Base-by-base conservation (phyloP, 2,113 vertebrate genomes). In the Myotis brandtii region DNA sequence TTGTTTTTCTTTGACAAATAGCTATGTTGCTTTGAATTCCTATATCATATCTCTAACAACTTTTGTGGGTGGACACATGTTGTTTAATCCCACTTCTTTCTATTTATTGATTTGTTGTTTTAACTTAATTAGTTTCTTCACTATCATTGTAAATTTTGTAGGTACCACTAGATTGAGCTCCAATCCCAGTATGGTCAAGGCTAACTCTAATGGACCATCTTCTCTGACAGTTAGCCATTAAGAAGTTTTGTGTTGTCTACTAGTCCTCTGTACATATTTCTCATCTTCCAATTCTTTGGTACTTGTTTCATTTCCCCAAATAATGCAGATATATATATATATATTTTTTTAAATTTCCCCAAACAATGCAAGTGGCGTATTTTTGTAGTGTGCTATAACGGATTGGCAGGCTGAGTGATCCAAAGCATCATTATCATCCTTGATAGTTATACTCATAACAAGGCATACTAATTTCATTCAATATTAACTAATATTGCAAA, bases 1-100 rank as follows among this genome's bases (percentile, higher is more conserved):
- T 66, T 89, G 72, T 25, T 54, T 52, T 95, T 16, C 11, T 85
- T 48, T 81, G 12, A 62, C 14, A 77, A 92, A 46, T 8, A 85
- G 21, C 3, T 79, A 20, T 88, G 40, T 11, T 96, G 11, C 9
- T 82, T 86, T 54, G 6, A 95, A 66, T 67, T 83, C 62, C 54
- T 70, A 30, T 13, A 69, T 43, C 10, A 64, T 69, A 52, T 0
- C 6, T 3, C 0, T 52, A 73, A 27, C 43, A 72, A 18, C 37
- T 34, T 23, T 30, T 87, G n/a, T 27, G 12, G 64, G 30, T 70
- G 46, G 27, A 64, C 10, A 1, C 6, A 20, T 69, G 1, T 17
- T 70, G 0, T 59, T n/a, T 75, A 50, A 80, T 85, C 21, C 76
- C 16, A 72, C 56, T 76, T 93, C 40, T 52, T 89, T 62, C 23